A percentile compares a stretch with the other conserved stretches of the same genome.
Evolutionary conservation across 2,888 invertebrate species (phyloP).

Genomic region (Synergus itoensis): DNA sequence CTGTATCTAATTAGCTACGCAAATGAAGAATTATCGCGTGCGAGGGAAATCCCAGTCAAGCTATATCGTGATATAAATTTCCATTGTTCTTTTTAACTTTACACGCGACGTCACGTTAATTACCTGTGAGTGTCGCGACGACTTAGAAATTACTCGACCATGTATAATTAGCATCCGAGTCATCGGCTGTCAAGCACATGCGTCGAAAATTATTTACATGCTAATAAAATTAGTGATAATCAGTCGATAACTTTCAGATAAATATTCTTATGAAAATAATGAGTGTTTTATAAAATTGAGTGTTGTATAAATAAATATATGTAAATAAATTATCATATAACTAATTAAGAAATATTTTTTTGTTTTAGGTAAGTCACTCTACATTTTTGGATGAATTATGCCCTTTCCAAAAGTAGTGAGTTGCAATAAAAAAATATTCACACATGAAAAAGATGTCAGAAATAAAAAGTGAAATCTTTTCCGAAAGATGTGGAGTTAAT

Average conservation of each 20-base stretch:
- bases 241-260: too few species aligned
- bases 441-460: not conserved
- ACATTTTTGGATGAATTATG: not conserved
- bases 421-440: not conserved
- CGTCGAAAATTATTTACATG: not conserved
- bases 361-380: slow-evolving; percentile 13
- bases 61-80: slow-evolving; percentile 18
- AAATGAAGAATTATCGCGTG: slow-evolving; percentile 38
- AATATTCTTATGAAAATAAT: too few species aligned
- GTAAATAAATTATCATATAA: not conserved
- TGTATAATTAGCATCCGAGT: slow-evolving; percentile 2
- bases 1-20: slow-evolving; percentile 19
- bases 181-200: not conserved
- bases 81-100: slow-evolving; percentile 10
- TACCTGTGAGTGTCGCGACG: not conserved
- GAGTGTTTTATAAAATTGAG: too few species aligned
- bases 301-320: not conserved
- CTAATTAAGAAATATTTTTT: not conserved
- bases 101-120: slow-evolving; percentile 32
- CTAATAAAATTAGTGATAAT: not conserved
- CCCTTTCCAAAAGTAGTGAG: not conserved
- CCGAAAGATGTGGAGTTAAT: slow-evolving; percentile 3
- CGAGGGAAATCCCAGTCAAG: slow-evolving; percentile 8
- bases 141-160: slow-evolving; percentile 5
- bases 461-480: slow-evolving; percentile 5